A percentile compares a stretch with the other conserved stretches of the same genome.
These are phyloP conservation scores for Ochropacha duplaris DNA, from an alignment of 2,888 invertebrate species.

Conservation along the genomic window DNA sequence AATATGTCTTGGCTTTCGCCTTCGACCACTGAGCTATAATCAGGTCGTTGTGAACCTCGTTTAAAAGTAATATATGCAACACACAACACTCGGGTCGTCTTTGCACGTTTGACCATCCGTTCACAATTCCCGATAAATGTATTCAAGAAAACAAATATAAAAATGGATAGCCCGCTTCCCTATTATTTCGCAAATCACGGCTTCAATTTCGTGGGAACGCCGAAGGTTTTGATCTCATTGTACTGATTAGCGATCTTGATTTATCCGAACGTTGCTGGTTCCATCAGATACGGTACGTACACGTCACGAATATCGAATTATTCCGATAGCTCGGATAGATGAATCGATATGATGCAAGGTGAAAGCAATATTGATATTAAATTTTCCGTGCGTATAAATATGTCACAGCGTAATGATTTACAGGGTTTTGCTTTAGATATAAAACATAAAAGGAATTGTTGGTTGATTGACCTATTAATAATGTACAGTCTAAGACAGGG, in stretches of 20 bases:
- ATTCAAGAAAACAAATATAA: not conserved
- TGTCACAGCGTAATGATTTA: not conserved
- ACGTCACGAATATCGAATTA: conserved; percentile 50
- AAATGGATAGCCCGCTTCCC: conserved; percentile 20
- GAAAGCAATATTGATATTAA: conserved; percentile 4
- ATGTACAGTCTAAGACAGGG: too few species aligned
- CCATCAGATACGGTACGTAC: conserved; percentile 47
- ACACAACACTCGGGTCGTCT: not conserved
- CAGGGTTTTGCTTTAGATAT: not conserved
- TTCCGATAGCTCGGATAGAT: conserved; percentile 15
- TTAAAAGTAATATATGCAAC: not conserved
- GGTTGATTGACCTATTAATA: too few species aligned
- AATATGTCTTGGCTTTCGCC: too few species aligned
- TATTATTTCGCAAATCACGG: conserved; percentile 52
- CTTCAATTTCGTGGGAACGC: conserved; percentile 65
- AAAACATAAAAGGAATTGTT: too few species aligned
- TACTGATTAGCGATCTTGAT: conserved; percentile 59
- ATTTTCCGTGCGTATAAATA: not conserved
- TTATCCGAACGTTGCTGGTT: conserved; percentile 50
- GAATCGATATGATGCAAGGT: conserved; percentile 8
- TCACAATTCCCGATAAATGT: not conserved
- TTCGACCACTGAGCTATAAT: too few species aligned
- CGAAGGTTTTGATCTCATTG: conserved; percentile 43
- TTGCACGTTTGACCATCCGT: not conserved
- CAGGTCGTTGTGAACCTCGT: too few species aligned